phyloP scores from a whole-genome alignment of 2,797 vertebrate genomes.

The Furcifer pardalis region DNA sequence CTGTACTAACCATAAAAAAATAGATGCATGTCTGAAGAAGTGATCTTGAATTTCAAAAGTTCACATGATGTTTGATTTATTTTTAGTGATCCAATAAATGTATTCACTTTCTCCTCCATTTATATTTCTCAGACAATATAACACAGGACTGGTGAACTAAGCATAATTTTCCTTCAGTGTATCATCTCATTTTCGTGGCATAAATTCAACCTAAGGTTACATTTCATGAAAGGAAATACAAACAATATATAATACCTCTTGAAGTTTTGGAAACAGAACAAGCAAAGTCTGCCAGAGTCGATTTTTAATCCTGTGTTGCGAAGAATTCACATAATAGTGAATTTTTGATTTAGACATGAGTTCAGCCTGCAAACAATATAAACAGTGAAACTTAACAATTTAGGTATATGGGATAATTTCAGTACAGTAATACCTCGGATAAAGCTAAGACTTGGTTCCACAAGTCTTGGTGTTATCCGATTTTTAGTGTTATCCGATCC shows the following conservation, averaged over 20 bases:
- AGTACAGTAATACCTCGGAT: no score
- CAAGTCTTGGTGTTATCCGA: no score
- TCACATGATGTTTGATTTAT: no score
- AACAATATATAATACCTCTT: constrained; percentile 75
- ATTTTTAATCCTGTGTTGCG: constrained; percentile 92
- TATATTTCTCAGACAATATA: background rate
- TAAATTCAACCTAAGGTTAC: background rate
- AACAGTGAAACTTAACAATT: background rate
- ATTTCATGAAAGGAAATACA: background rate
- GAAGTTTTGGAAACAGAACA: constrained; percentile 87
- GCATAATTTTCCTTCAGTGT: background rate
- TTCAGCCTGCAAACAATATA: constrained; percentile 79
- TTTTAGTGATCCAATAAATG: no score
- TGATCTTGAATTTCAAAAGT: no score
- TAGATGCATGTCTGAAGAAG: no score
- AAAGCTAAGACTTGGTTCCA: no score
- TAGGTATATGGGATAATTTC: background rate
- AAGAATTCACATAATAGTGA: constrained; percentile 90
- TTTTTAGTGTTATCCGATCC: no score
- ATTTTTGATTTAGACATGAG: constrained; percentile 84
- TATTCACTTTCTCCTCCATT: no score
- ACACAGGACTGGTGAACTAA: background rate
- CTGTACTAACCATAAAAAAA: no score
- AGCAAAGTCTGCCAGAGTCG: constrained; percentile 91
- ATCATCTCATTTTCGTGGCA: no score